Percentiles rank a stretch among this genome's conserved stretches.
Evolutionary conservation across 2,113 vertebrate genomes (phyloP).

Genomic region (Stercorarius parasiticus): DNA sequence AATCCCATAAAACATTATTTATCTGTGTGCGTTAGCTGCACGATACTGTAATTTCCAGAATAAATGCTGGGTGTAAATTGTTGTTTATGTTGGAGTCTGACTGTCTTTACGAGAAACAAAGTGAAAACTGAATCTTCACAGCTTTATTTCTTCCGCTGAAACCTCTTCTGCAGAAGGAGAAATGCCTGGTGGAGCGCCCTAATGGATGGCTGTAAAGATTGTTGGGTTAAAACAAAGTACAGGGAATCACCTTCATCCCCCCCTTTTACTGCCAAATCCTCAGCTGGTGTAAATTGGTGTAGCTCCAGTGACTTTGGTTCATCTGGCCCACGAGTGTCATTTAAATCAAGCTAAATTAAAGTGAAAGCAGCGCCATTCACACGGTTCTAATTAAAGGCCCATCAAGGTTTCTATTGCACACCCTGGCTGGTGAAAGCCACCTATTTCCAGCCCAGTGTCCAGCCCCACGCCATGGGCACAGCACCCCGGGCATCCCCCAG

Average conservation of each 20-base stretch:
- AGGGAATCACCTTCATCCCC: conserved; percentile 57
- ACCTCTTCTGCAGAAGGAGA: conserved; percentile 68
- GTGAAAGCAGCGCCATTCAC: conserved; percentile 35
- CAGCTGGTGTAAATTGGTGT: conserved; percentile 49
- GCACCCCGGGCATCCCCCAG: rapidly evolving
- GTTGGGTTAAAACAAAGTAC: conserved; percentile 67
- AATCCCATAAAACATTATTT: conserved; percentile 84
- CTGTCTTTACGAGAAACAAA: conserved; percentile 82
- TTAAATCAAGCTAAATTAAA: conserved; percentile 77
- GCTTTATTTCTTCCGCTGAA: conserved; percentile 75
- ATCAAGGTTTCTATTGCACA: neutral
- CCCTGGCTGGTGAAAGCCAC: neutral
- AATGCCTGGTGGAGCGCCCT: conserved; percentile 61
- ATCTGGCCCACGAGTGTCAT: conserved; percentile 58
- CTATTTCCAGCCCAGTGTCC: neutral
- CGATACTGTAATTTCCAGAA: conserved; percentile 83
- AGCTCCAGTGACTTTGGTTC: conserved; percentile 49
- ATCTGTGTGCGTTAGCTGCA: conserved; percentile 78
- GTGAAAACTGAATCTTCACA: conserved; percentile 77
- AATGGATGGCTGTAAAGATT: conserved; percentile 68
- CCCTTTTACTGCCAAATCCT: conserved; percentile 43
- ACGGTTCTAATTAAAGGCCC: conserved; percentile 54
- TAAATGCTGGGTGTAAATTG: conserved; percentile 82
- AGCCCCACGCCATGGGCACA: neutral
- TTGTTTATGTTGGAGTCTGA: conserved; percentile 81